A percentile compares a stretch with the other conserved stretches of the same genome.
Conservation (phyloP, 2,113 vertebrate species). For the Sisor rabdophorus region DNA sequence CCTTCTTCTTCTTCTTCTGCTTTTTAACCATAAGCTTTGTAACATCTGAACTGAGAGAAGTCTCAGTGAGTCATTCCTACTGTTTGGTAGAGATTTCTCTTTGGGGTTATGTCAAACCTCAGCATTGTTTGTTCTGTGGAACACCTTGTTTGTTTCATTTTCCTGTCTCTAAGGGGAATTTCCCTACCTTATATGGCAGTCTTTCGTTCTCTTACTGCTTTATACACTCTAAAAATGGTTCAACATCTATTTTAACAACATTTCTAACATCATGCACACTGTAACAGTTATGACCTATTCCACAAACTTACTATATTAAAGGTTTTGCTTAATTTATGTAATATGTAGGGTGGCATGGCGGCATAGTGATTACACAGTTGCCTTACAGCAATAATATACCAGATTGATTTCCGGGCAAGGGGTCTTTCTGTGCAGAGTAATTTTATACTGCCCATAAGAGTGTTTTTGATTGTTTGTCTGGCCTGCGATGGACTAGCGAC, state of each 20-base stretch:
- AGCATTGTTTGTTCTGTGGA: slow-evolving; percentile 30
- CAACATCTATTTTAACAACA: too few relatives aligned
- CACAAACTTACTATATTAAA: background rate
- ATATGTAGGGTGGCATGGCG: background rate
- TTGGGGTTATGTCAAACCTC: slow-evolving; percentile 6
- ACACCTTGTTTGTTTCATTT: slow-evolving; percentile 29
- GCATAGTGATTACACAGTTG: too few relatives aligned
- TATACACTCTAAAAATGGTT: too few relatives aligned
- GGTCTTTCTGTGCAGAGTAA: too few relatives aligned
- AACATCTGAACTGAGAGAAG: slow-evolving; percentile 12
- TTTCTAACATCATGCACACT: background rate
- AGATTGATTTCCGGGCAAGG: too few relatives aligned
- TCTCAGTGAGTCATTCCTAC: slow-evolving; percentile 41
- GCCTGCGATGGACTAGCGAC: too few relatives aligned
- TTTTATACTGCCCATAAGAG: too few relatives aligned
- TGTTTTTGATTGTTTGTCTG: too few relatives aligned
- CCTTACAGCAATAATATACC: too few relatives aligned
- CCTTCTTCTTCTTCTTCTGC: too few relatives aligned
- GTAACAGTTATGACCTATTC: background rate
- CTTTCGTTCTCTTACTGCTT: background rate
- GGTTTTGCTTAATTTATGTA: background rate
- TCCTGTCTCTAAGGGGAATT: slow-evolving; percentile 35
- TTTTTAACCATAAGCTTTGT: slow-evolving; percentile 30
- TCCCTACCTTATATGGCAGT: slow-evolving; percentile 18
- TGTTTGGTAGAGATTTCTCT: slow-evolving; percentile 16